A percentile compares a stretch with the other conserved stretches of the same genome.
These are phyloP conservation scores for Hephaestus fuliginosus DNA, from an alignment of 2,797 vertebrate genomes.

Conservation along the genomic window DNA sequence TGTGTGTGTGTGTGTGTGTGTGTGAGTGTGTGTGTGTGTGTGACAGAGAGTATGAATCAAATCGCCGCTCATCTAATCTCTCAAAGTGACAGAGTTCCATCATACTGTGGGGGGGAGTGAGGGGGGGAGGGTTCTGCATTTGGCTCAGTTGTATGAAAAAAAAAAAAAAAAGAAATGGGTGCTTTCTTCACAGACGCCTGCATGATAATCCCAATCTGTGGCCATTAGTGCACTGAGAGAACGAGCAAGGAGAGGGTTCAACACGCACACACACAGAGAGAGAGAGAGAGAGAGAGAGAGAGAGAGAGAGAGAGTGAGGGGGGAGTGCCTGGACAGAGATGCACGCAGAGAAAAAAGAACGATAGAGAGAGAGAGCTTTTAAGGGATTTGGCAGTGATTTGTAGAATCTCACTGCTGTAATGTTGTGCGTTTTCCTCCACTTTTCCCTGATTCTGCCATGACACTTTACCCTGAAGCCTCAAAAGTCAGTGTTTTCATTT, in stretches of 20 bases:
- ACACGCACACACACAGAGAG: constrained; percentile 23
- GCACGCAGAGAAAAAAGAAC: constrained; percentile 64
- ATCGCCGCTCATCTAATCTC: constrained; percentile 81
- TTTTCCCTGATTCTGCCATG: constrained; percentile 66
- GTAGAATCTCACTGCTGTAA: constrained; percentile 83
- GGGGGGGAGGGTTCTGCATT: constrained; percentile 51
- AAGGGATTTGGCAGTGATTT: constrained; percentile 89
- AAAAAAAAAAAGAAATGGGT: constrained; percentile 57
- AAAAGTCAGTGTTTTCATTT: constrained; percentile 60
- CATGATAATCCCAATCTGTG: constrained; percentile 89
- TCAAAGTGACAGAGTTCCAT: constrained; percentile 79
- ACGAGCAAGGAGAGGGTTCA: constrained; percentile 68
- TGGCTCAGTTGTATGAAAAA: constrained; percentile 57
- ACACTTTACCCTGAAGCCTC: constrained; percentile 55
- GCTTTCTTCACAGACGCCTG: constrained; percentile 84
- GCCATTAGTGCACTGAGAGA: constrained; percentile 83
- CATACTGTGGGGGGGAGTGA: constrained; percentile 41
- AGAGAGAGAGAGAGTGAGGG: constrained; percentile 36
- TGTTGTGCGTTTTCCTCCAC: constrained; percentile 72
- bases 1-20: constrained; percentile 13
- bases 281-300: constrained; percentile 26
- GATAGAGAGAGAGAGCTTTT: constrained; percentile 76
- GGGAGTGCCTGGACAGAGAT: constrained; percentile 64
- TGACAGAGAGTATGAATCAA: constrained; percentile 64
- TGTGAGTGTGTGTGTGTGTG: constrained; percentile 5